Conservation (phyloP, 2,113 vertebrate species). For the Pedetes capensis region DNA sequence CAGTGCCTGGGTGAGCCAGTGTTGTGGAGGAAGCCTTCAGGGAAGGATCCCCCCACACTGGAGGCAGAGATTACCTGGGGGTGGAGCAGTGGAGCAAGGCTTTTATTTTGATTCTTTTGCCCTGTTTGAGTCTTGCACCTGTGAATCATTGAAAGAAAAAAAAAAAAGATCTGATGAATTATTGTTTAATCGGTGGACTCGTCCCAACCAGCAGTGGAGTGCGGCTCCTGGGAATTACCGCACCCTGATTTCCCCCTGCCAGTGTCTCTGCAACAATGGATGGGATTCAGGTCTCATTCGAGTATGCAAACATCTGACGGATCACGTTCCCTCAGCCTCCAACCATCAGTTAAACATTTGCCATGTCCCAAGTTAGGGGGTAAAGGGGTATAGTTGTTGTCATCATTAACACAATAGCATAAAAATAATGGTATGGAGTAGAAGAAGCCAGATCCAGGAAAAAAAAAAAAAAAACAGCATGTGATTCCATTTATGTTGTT, state of each 20-base stretch:
- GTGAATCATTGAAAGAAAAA: not conserved
- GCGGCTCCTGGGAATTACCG: not conserved
- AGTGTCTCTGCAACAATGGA: not conserved
- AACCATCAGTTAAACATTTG: not conserved
- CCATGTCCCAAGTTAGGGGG: not conserved
- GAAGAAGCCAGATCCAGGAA: not conserved
- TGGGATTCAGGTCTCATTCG: not conserved
- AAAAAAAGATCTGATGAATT: not conserved
- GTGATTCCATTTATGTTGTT: not conserved
- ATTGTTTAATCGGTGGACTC: not conserved
- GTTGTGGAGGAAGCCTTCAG: not conserved
- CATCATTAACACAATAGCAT: not conserved
- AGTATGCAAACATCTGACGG: not conserved
- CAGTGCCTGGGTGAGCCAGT: not conserved
- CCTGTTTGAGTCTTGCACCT: not conserved
- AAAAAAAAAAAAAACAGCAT: not conserved
- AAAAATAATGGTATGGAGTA: too few species aligned
- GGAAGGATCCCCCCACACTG: not conserved
- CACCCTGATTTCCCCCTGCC: not conserved
- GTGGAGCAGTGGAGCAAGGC: not conserved
- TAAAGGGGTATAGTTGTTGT: fast-evolving
- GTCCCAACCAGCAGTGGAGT: not conserved
- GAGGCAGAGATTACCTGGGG: not conserved
- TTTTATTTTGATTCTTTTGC: not conserved
- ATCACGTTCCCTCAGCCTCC: not conserved